A percentile compares a stretch with the other conserved stretches of the same genome.
Conservation (phyloP, 2,888 invertebrate genomes). For the Stenotaenia linearis region DNA sequence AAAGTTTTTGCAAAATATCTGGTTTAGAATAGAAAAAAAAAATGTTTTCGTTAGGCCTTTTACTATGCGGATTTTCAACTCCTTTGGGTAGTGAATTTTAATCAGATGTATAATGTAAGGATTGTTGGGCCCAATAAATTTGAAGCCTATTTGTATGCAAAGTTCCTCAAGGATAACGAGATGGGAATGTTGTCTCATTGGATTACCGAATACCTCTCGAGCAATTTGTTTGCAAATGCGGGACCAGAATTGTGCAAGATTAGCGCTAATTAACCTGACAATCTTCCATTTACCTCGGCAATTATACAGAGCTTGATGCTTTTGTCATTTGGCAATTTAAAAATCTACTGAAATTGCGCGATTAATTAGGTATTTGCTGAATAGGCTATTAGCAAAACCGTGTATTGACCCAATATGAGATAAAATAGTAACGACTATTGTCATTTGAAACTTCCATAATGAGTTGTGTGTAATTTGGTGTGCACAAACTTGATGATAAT, state of each 20-base stretch:
- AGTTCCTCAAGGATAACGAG: neutral
- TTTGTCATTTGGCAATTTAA: neutral
- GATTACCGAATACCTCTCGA: neutral
- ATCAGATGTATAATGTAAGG: neutral
- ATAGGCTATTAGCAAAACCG: neutral
- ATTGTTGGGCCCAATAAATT: neutral
- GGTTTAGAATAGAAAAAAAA: neutral
- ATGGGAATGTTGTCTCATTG: neutral
- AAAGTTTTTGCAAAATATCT: too few species aligned
- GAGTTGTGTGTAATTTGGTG: neutral
- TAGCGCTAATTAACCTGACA: neutral
- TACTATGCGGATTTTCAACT: neutral
- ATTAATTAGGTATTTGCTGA: neutral
- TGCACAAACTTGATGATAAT: neutral
- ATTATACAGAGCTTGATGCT: neutral
- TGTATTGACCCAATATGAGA: neutral
- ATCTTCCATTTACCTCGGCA: neutral
- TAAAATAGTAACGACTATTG: too few species aligned
- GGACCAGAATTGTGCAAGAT: neutral
- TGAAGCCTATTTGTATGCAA: neutral
- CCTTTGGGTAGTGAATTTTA: neutral
- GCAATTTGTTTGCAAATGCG: neutral
- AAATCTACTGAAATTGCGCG: neutral
- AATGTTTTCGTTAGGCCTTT: neutral
- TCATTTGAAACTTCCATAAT: neutral